Evolutionary conservation across 2,888 invertebrate species (phyloP), one percentile per base, ranked within the genome.

Genomic region (Troilus luridus): DNA sequence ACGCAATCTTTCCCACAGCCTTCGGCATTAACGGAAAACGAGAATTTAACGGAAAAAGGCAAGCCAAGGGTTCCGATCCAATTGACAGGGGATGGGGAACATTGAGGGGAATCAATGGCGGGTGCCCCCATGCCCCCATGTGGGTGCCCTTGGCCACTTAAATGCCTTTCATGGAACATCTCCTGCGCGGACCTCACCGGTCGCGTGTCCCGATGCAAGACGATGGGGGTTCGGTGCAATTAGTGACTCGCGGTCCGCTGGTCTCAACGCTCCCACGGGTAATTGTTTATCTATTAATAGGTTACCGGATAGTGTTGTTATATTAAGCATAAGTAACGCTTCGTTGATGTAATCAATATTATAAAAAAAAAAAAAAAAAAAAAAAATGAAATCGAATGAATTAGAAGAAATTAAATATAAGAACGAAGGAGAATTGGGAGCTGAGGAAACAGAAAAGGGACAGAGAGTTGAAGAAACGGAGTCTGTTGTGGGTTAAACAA

Each of bases 81-180:
- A 77, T 41, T 77, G 72, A 41, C 72, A 41, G 17, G 6, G 17
- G 41, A 14, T 24, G 10, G 24, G 24, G 21, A 12, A 67, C 64
- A 67, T 24, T 67, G 64, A 24, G n/a, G 72, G 72, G 72, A 85
- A 85, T 85, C 56, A 85, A 85, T 58, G 19, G 54, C 1, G 58
- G 56, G 56, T 58, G 56, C 85, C 85, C 85, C 21, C 85, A 85
- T 85, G 85, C 56, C 56, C 56, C 56, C 85, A 85, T 85, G 85
- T 85, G 85, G 85, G 85, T 58, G 85, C 85, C 85, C 56, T 41
- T 41, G 72, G 72, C 27, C 41, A 67, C 67, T 67, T 67, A 67
- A 67, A 67, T 67, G 67, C 24, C 67, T 67, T 67, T 67, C 67
- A 67, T 67, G 67, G 67, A 67, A 67, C 24, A 67, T 67, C 67